Evolutionary conservation across 2,888 invertebrate species (phyloP), one percentile per base, ranked within the genome.

Genomic region (Eumacrocentrus americanus): DNA sequence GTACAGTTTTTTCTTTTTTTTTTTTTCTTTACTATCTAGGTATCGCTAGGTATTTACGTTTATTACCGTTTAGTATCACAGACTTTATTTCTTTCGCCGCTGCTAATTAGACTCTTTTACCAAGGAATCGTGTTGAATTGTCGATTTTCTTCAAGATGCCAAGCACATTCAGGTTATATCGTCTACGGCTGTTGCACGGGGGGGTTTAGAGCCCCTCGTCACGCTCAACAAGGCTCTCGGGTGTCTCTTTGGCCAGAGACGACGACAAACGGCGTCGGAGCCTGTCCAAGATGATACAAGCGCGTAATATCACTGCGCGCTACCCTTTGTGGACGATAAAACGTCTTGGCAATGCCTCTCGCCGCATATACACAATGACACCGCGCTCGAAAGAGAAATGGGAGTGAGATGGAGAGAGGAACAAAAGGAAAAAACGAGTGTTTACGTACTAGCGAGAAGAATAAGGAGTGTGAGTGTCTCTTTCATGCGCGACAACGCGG

Each of bases 1-100:
- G 67, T 71, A 65, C 64, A 70, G 66, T 67, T 68, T 72, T 67
- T 71, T 58, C 50, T 42, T 62, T 58, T 62, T 42, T 44, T 51
- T 56, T 38, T 22, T 22, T 11, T 9, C 23, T 25, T 37, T 52
- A 22, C 3, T 18, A 11, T 20, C 5, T 20, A 16, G 23, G 25
- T 48, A 60, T 63, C 69, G 35, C 63, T 69, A 68, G 59, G 44
- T 66, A 71, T 72, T 71, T 70, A 70, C 66, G 69, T 55, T 76
- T 73, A 75, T 71, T 76, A 76, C 76, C 72, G 74, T 68, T 77
- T 77, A 77, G 70, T 77, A 77, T 77, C 77, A 77, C 77, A 77
- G 77, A 77, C 71, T 71, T 70, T 68, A 68, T 73, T 68, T 69
- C 68, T 67, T 60, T 51, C 23, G 37, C 18, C 37, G 47, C 22